These are phyloP conservation scores for Tupaia chinensis DNA, from an alignment of 2,113 vertebrate species.

Conservation along the genomic window DNA sequence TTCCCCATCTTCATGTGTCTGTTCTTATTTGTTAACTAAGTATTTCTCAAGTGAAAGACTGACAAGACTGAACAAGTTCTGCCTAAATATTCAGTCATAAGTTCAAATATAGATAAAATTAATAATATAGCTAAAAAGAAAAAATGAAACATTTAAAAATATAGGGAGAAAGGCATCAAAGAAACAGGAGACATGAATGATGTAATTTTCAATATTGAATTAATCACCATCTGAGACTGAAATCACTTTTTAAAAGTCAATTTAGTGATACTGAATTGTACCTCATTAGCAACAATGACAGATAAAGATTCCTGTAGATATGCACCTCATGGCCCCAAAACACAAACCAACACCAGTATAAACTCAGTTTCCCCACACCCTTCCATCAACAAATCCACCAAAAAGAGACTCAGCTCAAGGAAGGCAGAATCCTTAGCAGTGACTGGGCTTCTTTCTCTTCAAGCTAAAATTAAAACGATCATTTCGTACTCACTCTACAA, in stretches of 20 bases:
- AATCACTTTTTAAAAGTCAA: slow-evolving; percentile 20
- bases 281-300: background rate
- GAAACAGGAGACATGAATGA: background rate
- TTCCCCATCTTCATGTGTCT: background rate
- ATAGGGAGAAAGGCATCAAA: background rate
- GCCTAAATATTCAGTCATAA: background rate
- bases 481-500: background rate
- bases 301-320: background rate
- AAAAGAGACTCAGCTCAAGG: background rate
- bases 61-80: background rate
- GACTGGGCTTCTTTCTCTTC: background rate
- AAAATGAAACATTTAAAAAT: slow-evolving; percentile 50
- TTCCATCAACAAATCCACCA: background rate
- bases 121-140: slow-evolving; percentile 34
- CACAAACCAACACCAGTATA: background rate
- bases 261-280: background rate
- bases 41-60: slow-evolving; percentile 23
- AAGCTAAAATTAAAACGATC: background rate
- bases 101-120: slow-evolving; percentile 48
- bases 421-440: background rate
- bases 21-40: background rate
- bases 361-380: background rate
- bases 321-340: background rate
- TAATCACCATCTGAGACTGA: background rate
- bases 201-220: slow-evolving; percentile 6